Evolutionary conservation across 53 echinoderm and acorn worm species (phyloP), one percentile per base, ranked within the genome.

Genomic region (Stichopus horrens): DNA sequence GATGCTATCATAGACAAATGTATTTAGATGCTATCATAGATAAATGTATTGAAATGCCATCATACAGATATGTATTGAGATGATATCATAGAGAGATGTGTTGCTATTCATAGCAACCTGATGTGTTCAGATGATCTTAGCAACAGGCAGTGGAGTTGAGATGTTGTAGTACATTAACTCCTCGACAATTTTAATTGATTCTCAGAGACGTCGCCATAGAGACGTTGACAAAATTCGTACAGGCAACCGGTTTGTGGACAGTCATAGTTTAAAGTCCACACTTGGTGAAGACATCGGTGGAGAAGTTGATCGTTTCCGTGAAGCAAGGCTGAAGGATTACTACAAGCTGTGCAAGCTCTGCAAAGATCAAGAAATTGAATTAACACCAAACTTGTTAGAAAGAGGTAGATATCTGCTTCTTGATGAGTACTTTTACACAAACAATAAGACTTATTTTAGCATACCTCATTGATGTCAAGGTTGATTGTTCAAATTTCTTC

Each of bases 281-380:
- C 82, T 97, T 6, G 90, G 91, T 55, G 94, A 93, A 0, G 95
- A 92, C 13, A 86, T 88, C 1, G 94, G 86, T 5, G 90, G 60
- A 23, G 91, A 83, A 21, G 94, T 94, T 68, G 84, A 97, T 74
- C 89, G 75, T 8, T 97, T 94, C 81, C 86, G 97, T 81, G 97
- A 95, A 66, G 97, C 90, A 6, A 88, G 95, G 55, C 88, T 97
- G 21, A 95, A 94, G 71, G 97, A 97, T 65, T 97, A 95, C 81
- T 91, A 97, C 71, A 90, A 94, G 58, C 90, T 97, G 77, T 83
- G 91, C 76, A 91, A 90, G 68, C 90, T 97, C 55, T 97, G 97
- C 88, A 75, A 92, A 76, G 92, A 91, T 52, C 80, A 88, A 10
- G 95, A 79, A 20, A 92, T 97, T 55, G 65, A 81, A 55, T 88